Conservation (phyloP, 2,888 invertebrate genomes). For the Drosophila anomelani region DNA sequence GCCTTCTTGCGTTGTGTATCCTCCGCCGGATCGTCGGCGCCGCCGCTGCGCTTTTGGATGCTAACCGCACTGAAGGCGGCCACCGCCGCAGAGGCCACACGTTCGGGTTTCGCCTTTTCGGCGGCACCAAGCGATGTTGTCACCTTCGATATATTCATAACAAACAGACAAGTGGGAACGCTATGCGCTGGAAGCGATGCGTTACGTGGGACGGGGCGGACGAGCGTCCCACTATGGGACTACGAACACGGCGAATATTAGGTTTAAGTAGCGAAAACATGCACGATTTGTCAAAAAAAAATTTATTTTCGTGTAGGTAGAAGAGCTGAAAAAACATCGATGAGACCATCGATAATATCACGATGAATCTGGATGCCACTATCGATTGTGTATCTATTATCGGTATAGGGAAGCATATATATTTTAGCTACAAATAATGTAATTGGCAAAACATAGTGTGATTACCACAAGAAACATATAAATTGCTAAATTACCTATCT, state of each 20-base stretch:
- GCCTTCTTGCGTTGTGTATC: slow-evolving; percentile 68
- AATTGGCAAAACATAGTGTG: too few species aligned
- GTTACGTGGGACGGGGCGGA: slow-evolving; percentile 29
- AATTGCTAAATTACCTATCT: not conserved
- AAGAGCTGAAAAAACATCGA: slow-evolving; percentile 37
- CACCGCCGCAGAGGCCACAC: slow-evolving; percentile 73
- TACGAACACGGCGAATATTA: slow-evolving; percentile 21
- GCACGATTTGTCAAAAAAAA: slow-evolving; percentile 61
- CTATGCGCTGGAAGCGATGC: slow-evolving; percentile 25
- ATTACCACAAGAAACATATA: not conserved
- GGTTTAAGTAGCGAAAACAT: slow-evolving; percentile 67
- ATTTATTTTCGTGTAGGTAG: slow-evolving; percentile 68
- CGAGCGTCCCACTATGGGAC: slow-evolving; percentile 28
- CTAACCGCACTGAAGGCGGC: slow-evolving; percentile 66
- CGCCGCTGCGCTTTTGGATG: slow-evolving; percentile 73
- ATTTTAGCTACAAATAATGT: not conserved
- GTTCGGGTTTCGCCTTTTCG: slow-evolving; percentile 80
- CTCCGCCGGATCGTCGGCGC: slow-evolving; percentile 55
- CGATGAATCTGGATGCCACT: not conserved
- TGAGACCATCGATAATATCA: not conserved
- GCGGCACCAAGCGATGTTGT: slow-evolving; percentile 81
- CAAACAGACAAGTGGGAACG: slow-evolving; percentile 62
- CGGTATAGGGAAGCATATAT: too few species aligned
- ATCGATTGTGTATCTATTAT: not conserved
- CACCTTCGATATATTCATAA: slow-evolving; percentile 81